Conservation (phyloP, 1,140 invertebrate species). For the Archivesica marissinica region DNA sequence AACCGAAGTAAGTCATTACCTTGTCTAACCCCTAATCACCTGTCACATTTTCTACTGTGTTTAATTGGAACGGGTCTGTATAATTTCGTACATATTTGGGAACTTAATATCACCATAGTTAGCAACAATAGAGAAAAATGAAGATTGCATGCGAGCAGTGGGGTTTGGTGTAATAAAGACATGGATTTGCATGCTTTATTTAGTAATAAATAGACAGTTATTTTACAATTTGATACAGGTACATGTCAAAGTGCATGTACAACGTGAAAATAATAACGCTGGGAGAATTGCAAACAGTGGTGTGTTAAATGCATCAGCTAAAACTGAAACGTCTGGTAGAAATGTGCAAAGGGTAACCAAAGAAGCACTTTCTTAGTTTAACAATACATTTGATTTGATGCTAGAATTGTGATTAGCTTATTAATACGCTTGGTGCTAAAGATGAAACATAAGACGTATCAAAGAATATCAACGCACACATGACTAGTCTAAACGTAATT, state of each 20-base stretch:
- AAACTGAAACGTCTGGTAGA: too few relatives aligned
- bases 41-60: conserved; percentile 36
- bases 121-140: conserved; percentile 36
- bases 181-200: conserved; percentile 20
- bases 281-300: conserved; percentile 10
- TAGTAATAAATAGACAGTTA: conserved; percentile 38
- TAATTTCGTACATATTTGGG: conserved; percentile 14
- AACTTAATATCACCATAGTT: not conserved
- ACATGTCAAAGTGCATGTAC: conserved; percentile 32
- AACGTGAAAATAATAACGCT: conserved; percentile 17
- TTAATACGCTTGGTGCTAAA: too few relatives aligned
- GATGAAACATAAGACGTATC: too few relatives aligned
- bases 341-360: too few relatives aligned
- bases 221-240: conserved; percentile 19
- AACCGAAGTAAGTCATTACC: not conserved
- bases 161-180: not conserved
- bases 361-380: too few relatives aligned
- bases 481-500: too few relatives aligned
- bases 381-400: too few relatives aligned
- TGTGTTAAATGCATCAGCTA: not conserved
- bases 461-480: too few relatives aligned
- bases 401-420: too few relatives aligned
- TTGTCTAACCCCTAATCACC: conserved; percentile 47
- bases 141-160: conserved; percentile 36
- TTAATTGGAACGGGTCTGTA: conserved; percentile 20